phyloP scores from a whole-genome alignment of 2,797 vertebrate genomes.

The Lepilemur septentrionalis region DNA sequence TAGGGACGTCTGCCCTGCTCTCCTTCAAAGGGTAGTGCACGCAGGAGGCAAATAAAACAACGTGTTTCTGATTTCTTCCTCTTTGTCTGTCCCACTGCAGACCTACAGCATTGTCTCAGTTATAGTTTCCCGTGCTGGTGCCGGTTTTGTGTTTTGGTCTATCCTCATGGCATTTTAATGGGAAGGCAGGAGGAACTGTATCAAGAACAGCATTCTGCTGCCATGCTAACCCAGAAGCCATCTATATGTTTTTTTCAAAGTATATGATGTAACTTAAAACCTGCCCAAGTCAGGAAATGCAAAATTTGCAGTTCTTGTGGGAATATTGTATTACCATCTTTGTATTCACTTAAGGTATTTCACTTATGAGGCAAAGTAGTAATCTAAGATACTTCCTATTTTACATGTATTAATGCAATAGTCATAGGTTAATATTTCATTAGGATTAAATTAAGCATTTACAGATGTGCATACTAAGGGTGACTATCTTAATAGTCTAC shows the following conservation, averaged over 20 bases:
- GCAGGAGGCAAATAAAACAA: constrained; percentile 17
- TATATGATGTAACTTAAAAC: constrained; percentile 62
- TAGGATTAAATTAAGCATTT: constrained; percentile 53
- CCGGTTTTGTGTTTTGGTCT: not conserved
- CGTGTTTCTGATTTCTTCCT: not conserved
- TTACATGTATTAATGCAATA: constrained; percentile 55
- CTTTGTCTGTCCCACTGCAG: not conserved
- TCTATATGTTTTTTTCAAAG: not conserved
- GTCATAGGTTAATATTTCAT: constrained; percentile 62
- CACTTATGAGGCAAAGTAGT: constrained; percentile 17
- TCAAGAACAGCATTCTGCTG: not conserved
- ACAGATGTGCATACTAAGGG: not conserved
- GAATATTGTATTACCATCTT: constrained; percentile 58
- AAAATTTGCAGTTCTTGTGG: constrained; percentile 69
- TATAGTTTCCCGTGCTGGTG: not conserved
- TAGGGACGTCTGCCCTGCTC: not conserved
- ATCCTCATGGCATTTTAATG: not conserved
- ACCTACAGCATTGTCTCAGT: not conserved
- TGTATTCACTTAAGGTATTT: constrained; percentile 64
- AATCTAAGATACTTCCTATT: constrained; percentile 51
- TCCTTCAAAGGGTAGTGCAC: not conserved
- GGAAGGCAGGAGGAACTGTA: not conserved
- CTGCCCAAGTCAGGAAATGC: constrained; percentile 60
- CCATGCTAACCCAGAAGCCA: not conserved
- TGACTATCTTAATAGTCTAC: not conserved